Evolutionary conservation across 2,113 vertebrate species (phyloP).

Genomic region (Ramphastos sulfuratus): DNA sequence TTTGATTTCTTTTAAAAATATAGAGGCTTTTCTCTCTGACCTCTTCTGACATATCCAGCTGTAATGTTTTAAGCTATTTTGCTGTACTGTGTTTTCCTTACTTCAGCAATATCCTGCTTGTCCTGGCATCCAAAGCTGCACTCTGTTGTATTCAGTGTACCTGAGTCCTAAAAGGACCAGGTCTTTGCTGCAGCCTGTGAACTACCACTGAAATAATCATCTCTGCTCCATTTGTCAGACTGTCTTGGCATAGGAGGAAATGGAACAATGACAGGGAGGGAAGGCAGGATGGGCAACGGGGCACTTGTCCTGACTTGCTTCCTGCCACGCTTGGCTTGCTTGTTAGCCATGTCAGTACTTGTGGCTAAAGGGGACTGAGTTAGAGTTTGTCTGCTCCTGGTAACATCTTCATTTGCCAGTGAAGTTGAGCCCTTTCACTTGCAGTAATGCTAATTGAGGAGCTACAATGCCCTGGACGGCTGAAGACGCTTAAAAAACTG

Average conservation of each 20-base stretch:
- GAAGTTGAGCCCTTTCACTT: background rate
- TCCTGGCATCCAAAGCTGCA: background rate
- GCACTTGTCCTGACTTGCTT: background rate
- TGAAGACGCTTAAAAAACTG: slow-evolving; percentile 81
- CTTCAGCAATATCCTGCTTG: background rate
- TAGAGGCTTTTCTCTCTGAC: background rate
- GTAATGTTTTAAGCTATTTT: background rate
- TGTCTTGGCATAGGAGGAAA: background rate
- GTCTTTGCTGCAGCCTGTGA: background rate
- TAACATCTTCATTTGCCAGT: background rate
- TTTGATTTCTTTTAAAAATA: background rate
- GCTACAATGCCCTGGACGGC: slow-evolving; percentile 77
- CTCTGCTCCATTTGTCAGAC: background rate
- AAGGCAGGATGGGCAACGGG: background rate
- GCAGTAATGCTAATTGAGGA: slow-evolving; percentile 81
- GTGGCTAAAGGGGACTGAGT: background rate
- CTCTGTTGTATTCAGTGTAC: background rate
- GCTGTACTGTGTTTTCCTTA: background rate
- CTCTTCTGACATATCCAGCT: too few species aligned
- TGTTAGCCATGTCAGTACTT: accelerated
- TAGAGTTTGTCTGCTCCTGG: background rate
- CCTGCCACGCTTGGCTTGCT: background rate
- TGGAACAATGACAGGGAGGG: background rate
- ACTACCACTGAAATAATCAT: background rate
- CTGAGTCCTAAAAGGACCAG: background rate